Evolutionary conservation across 2,888 invertebrate genomes (phyloP).

Genomic region (Germaria angustata): DNA sequence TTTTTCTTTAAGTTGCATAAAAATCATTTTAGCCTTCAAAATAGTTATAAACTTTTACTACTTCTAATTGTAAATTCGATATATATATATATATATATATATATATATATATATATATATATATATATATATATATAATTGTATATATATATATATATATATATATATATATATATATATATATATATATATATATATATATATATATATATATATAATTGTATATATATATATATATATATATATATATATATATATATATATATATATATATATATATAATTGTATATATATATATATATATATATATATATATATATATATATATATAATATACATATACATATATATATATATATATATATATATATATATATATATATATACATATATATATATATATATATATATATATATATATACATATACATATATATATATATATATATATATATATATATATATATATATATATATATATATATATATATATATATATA

Average conservation of each 20-base stretch:
- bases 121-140: neutral
- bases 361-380: slow-evolving; percentile 12
- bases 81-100: neutral
- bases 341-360: slow-evolving; percentile 10
- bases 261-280: no score
- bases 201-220: no score
- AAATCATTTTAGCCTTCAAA: neutral
- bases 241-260: no score
- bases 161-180: no score
- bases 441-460: slow-evolving; percentile 12
- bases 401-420: slow-evolving; percentile 17
- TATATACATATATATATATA: slow-evolving; percentile 17
- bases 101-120: neutral
- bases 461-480: slow-evolving; percentile 16
- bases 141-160: no score
- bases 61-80: neutral
- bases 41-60: slow-evolving; percentile 1
- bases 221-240: no score
- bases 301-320: no score
- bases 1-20: neutral
- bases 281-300: no score
- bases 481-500: slow-evolving; percentile 12
- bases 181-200: no score
- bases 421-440: no score
- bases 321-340: no score